Base-by-base conservation (phyloP, 2,113 vertebrate genomes). In the Amia ocellicauda region DNA sequence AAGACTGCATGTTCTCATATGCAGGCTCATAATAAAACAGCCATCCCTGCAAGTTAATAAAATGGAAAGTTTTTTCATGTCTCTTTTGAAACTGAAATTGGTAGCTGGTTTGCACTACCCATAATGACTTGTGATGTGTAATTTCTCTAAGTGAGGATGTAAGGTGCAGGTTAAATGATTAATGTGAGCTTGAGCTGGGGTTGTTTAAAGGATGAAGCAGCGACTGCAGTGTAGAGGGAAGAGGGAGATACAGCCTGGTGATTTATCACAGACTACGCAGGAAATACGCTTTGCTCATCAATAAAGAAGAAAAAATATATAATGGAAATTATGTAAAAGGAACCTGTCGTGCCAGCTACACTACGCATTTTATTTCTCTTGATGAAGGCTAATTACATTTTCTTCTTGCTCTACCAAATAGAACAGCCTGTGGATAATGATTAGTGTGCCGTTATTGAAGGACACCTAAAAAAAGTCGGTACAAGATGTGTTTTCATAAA, bases 381-480 rank as follows among this genome's bases (percentile, higher is more conserved):
- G 80, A 85, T 83, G 74, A 78, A 85, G 73, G 75, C 70, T 87
- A 89, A 86, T 85, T 80, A 83, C 82, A 80, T 84, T 86, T 83
- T 84, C 83, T 84, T 78, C 82, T 86, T 85, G 83, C 75, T 71
- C 83, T 81, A 79, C 75, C 74, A 83, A 80, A 83, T 82, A 78
- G 70, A 79, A 74, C 74, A 64, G 68, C 70, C 73, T 68, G 73
- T 88, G 83, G 86, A 88, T 86, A 86, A 88, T 89, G 82, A 71
- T 72, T 77, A 73, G 75, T 56, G 68, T 47, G 49, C 43, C 60
- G 64, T 81, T 76, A 72, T 77, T 11, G 74, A 73, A 77, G 63
- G 36, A 60, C 69, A 54, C 49, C 23, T 22, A 5, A 79, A 78
- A 83, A 67, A n/a, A n/a, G 74, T 81, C 85, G 78, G 24, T 10